A percentile compares a stretch with the other conserved stretches of the same genome.
These are phyloP conservation scores for Nycticryphes semicollaris DNA, from an alignment of 2,113 vertebrate species.

Conservation along the genomic window DNA sequence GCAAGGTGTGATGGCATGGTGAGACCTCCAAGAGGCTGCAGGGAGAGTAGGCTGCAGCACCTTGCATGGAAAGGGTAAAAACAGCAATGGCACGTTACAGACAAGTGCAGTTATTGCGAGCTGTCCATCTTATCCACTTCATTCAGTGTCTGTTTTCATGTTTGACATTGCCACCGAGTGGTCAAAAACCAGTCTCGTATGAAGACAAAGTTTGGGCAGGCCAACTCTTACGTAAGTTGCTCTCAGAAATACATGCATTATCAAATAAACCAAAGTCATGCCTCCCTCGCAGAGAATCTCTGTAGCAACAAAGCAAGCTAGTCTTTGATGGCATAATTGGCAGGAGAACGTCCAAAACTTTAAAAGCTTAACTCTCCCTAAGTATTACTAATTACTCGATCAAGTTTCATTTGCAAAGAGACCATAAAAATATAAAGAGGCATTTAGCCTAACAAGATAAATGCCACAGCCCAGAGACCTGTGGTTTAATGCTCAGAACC, in stretches of 20 bases:
- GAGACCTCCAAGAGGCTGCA: neutral
- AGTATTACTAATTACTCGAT: neutral
- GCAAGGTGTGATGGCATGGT: accelerated
- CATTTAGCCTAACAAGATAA: neutral
- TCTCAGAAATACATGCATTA: neutral
- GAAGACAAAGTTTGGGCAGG: neutral
- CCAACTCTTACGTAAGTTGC: neutral
- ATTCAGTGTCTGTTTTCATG: neutral
- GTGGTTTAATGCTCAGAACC: neutral
- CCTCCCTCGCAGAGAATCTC: neutral
- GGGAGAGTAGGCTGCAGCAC: neutral
- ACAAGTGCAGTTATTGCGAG: neutral
- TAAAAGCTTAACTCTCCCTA: slow-evolving; percentile 27
- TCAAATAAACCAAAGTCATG: neutral
- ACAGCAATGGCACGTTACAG: neutral
- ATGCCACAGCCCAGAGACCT: neutral
- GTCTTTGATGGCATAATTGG: neutral
- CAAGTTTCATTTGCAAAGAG: neutral
- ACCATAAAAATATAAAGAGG: neutral
- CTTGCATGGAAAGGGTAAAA: neutral
- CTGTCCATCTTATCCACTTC: neutral
- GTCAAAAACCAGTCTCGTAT: neutral
- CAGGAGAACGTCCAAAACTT: neutral
- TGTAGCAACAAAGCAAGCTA: neutral
- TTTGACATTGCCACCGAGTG: accelerated